phyloP scores from a whole-genome alignment of 1,140 invertebrate species.

The Chlorops oryzae region DNA sequence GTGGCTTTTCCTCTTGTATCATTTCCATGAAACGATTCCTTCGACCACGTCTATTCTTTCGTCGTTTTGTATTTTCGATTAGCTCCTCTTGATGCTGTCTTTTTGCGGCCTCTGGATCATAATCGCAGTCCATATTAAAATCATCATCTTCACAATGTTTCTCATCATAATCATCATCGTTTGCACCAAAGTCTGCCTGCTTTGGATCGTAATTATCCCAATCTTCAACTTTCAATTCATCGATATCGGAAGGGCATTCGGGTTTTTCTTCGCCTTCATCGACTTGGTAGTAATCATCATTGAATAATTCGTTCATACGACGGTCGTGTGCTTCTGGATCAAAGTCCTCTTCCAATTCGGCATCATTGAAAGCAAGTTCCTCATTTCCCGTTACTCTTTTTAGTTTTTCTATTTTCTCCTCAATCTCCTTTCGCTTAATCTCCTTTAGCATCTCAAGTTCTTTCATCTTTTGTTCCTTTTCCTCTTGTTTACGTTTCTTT shows the following conservation, averaged over 20 bases:
- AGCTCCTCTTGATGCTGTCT: conserved; percentile 55
- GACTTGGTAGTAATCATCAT: conserved; percentile 77
- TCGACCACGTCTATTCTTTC: conserved; percentile 55
- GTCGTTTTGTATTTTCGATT: conserved; percentile 53
- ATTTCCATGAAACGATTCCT: conserved; percentile 66
- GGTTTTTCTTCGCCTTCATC: conserved; percentile 70
- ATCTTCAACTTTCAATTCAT: conserved; percentile 65
- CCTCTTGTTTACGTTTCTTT: conserved; percentile 72
- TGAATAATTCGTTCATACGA: conserved; percentile 81
- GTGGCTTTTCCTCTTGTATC: conserved; percentile 66
- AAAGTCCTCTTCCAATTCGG: conserved; percentile 82
- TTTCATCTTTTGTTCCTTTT: conserved; percentile 76
- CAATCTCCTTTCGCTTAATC: conserved; percentile 83
- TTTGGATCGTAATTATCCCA: conserved; percentile 65
- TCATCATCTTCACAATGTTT: conserved; percentile 71
- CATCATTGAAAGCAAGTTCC: conserved; percentile 59
- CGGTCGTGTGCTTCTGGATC: conserved; percentile 84
- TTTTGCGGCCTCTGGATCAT: conserved; percentile 55
- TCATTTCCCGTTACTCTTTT: conserved; percentile 84
- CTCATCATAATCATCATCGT: conserved; percentile 39
- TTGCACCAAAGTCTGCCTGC: conserved; percentile 23
- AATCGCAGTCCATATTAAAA: conserved; percentile 87
- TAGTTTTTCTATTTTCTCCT: conserved; percentile 80
- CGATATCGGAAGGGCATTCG: conserved; percentile 68
- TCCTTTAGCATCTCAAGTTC: conserved; percentile 83